phyloP scores from a whole-genome alignment of 2,113 vertebrate species.

The Lutjanus erythropterus region DNA sequence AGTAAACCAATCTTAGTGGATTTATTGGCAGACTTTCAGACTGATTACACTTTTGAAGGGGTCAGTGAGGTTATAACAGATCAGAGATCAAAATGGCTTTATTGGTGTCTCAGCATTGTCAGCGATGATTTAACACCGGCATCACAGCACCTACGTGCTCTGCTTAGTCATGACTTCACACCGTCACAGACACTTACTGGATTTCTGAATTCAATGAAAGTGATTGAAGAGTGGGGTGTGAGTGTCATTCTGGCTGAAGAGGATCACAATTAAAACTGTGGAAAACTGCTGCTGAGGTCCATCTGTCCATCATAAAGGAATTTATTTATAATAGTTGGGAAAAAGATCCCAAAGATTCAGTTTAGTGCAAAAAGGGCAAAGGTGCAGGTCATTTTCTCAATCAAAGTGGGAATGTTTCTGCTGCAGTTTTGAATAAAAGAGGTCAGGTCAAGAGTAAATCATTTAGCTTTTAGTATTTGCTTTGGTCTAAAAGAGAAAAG shows the following conservation, averaged over 20 bases:
- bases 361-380: neutral
- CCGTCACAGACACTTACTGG: conserved; percentile 13
- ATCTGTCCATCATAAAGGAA: neutral
- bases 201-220: conserved; percentile 21
- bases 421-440: conserved; percentile 7
- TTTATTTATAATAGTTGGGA: neutral
- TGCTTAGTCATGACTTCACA: conserved; percentile 9
- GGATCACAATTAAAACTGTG: neutral
- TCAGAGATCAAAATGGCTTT: neutral
- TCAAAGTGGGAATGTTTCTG: conserved; percentile 11
- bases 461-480: conserved; percentile 14
- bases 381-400: neutral
- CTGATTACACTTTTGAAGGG: neutral
- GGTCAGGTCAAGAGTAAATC: conserved; percentile 2
- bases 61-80: neutral
- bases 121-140: conserved; percentile 31
- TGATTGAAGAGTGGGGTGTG: neutral
- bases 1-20: neutral
- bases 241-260: neutral
- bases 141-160: neutral
- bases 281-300: neutral
- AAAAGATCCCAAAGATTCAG: neutral
- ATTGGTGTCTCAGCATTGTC: conserved; percentile 16
- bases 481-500: neutral
- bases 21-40: neutral